Base-by-base conservation (phyloP, 2,113 vertebrate species). In the Pionites leucogaster region DNA sequence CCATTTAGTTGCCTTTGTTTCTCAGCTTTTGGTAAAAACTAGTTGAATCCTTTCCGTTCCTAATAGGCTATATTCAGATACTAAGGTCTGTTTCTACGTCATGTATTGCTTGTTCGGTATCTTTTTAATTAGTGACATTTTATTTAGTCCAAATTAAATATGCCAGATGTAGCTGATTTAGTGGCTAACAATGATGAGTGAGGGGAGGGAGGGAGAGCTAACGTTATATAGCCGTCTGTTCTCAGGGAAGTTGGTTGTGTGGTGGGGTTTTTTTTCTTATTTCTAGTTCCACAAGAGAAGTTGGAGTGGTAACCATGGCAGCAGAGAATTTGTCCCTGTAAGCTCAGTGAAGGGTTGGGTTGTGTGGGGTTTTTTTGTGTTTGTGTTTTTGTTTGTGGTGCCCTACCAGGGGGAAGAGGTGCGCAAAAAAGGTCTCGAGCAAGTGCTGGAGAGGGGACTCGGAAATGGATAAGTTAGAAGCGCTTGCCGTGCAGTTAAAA, bases 41-140 rank as follows among this genome's bases (percentile, higher is more conserved):
- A 50, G 55, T 83, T 70, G 74, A 79, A 89, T 60, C 64, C 41
- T 93, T 92, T 91, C 75, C n/a, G 24, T 76, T 93, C 75, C 79
- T 78, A 92, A 83, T 70, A 55, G 91, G 44, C 74, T 94, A 53
- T 35, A 55, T 71, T 64, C 76, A 62, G 57, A 86, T 91, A 59
- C 72, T 70, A 20, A 55, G 67, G 53, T 41, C 80, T 59, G 33
- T 41, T 96, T 82, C 67, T 93, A 47, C 81, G 85, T 82, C 68
- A 57, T 62, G 63, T 59, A 71, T 67, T 55, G 74, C 94, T 83
- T 91, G 42, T 82, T 92, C 29, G 31, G 49, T 75, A 39, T 92
- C 80, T 92, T 93, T 91, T 90, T 91, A 96, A 94, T 93, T 94
- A 89, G 77, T 91, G 94, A 81, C 88, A 88, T 96, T 96, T 95